Conservation (phyloP, 35 echinoderm and acorn worm genomes). For the Apostichopus parvimensis region DNA sequence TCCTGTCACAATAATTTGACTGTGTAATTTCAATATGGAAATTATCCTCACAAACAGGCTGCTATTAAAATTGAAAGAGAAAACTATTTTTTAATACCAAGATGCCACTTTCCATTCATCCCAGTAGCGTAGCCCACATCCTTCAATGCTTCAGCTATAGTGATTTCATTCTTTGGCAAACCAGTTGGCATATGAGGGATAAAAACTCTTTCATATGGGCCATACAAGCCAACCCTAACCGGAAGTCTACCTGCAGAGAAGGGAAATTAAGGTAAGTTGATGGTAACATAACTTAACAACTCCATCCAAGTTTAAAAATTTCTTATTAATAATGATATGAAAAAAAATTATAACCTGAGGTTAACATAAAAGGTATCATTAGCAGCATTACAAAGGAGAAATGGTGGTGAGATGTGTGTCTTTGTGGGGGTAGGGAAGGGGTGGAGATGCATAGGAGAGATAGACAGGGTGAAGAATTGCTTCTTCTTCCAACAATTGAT, state of each 20-base stretch:
- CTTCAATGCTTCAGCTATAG: constrained; percentile 71
- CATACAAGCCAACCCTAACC: constrained; percentile 59
- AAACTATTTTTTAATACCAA: constrained; percentile 44
- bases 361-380: too few species aligned
- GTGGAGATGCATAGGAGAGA: too few species aligned
- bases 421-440: too few species aligned
- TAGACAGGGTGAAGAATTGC: too few species aligned
- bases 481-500: too few species aligned
- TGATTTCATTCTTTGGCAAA: constrained; percentile 65
- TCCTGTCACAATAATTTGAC: neutral
- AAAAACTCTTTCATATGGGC: constrained; percentile 47
- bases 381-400: too few species aligned
- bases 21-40: neutral
- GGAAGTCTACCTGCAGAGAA: constrained; percentile 57
- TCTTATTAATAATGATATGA: too few species aligned
- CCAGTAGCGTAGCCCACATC: constrained; percentile 65
- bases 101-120: constrained; percentile 82
- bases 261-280: neutral
- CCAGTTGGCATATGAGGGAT: constrained; percentile 38
- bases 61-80: neutral
- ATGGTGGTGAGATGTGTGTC: too few species aligned
- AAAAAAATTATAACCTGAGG: too few species aligned
- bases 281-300: too few species aligned
- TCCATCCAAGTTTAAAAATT: too few species aligned
- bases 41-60: neutral